Evolutionary conservation across 2,113 vertebrate genomes (phyloP).

Genomic region (Paraplagusia blochii): DNA sequence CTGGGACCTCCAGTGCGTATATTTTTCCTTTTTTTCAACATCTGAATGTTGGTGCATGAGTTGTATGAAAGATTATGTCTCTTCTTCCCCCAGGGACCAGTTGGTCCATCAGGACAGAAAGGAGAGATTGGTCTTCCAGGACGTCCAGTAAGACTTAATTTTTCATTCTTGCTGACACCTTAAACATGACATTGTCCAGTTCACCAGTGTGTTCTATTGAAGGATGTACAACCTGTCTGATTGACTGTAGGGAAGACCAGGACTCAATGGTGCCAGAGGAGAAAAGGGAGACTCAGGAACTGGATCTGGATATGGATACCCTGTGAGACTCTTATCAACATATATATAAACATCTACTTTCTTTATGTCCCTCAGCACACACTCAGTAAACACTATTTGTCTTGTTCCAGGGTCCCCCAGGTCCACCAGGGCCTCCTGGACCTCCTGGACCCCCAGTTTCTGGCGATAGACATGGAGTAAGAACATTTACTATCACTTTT

Average conservation of each 20-base stretch:
- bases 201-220: too few species aligned
- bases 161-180: not conserved
- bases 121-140: constrained; percentile 95
- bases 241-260: constrained; percentile 84
- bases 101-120: constrained; percentile 81
- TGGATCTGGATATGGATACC: constrained; percentile 53
- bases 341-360: not conserved
- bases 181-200: too few species aligned
- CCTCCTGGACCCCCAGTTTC: constrained; percentile 49
- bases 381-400: not conserved
- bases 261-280: constrained; percentile 88
- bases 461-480: constrained; percentile 52
- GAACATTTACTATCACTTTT: constrained; percentile 31
- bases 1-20: constrained; percentile 66
- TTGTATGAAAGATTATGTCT: not conserved
- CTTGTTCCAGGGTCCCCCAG: constrained; percentile 77
- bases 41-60: not conserved
- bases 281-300: constrained; percentile 83
- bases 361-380: not conserved
- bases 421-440: constrained; percentile 74
- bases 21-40: not conserved
- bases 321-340: constrained; percentile 72
- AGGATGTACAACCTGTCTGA: not conserved
- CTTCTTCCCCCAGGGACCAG: constrained; percentile 73
- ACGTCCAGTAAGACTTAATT: constrained; percentile 83